phyloP scores from a whole-genome alignment of 2,888 invertebrate genomes.

The Stenodera caucasica region DNA sequence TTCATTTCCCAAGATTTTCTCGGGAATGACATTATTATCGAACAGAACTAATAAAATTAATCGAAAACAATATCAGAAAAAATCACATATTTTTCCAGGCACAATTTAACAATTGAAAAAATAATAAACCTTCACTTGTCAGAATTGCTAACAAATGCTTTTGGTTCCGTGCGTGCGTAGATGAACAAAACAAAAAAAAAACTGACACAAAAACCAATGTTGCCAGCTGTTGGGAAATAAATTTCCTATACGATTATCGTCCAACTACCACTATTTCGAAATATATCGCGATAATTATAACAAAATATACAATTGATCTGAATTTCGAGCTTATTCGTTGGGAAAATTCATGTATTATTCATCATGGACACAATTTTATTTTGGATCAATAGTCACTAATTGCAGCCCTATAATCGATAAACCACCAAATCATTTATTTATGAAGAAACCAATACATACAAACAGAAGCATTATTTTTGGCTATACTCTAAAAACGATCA shows the following conservation, averaged over 20 bases:
- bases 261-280: no score
- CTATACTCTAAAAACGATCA: no score
- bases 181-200: background rate
- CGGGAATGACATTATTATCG: conserved; percentile 45
- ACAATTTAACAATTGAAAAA: background rate
- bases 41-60: background rate
- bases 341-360: no score
- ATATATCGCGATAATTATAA: no score
- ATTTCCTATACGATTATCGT: background rate
- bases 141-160: background rate
- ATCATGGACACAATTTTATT: no score
- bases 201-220: background rate
- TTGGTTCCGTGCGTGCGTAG: background rate
- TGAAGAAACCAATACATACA: no score
- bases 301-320: no score
- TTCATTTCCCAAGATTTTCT: conserved; percentile 48
- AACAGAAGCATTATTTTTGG: no score
- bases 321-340: no score
- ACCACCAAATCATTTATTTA: no score
- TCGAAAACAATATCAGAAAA: background rate
- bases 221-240: background rate
- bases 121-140: background rate
- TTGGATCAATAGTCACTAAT: no score
- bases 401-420: no score
- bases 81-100: background rate